Conservation (phyloP, 2,797 vertebrate species). For the Trematomus bernacchii region DNA sequence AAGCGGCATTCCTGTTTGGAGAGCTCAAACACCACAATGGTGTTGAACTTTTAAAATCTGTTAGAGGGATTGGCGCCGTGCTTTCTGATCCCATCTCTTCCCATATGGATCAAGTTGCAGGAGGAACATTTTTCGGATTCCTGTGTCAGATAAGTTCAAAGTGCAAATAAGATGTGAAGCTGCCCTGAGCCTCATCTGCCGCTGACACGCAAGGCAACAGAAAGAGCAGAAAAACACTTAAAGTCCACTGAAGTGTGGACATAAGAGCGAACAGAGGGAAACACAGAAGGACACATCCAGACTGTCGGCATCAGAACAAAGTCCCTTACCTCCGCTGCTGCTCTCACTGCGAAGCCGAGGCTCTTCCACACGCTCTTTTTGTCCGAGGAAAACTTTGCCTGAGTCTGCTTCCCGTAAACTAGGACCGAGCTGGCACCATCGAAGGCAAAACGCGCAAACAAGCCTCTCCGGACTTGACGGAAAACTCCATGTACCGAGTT, state of each 20-base stretch:
- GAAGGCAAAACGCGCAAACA: conserved; percentile 51
- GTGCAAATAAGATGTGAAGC: conserved; percentile 89
- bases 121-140: conserved; percentile 93
- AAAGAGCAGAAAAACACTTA: neutral
- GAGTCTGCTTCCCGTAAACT: conserved; percentile 54
- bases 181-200: conserved; percentile 70
- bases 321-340: conserved; percentile 62
- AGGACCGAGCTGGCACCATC: conserved; percentile 9
- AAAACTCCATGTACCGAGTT: conserved; percentile 72
- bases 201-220: conserved; percentile 48
- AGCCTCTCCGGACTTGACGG: conserved; percentile 52
- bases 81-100: conserved; percentile 88
- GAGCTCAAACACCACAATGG: neutral
- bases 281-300: neutral
- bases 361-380: conserved; percentile 41
- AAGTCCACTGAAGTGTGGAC: neutral
- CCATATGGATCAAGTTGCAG: conserved; percentile 93
- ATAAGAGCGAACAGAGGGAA: neutral
- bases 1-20: neutral
- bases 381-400: conserved; percentile 54
- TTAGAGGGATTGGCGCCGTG: conserved; percentile 88
- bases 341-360: conserved; percentile 21
- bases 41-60: conserved; percentile 49
- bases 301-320: conserved; percentile 53
- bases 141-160: conserved; percentile 92